phyloP scores from a whole-genome alignment of 64 coral and sea anemone species.

The Stichodactyla mertensii region DNA sequence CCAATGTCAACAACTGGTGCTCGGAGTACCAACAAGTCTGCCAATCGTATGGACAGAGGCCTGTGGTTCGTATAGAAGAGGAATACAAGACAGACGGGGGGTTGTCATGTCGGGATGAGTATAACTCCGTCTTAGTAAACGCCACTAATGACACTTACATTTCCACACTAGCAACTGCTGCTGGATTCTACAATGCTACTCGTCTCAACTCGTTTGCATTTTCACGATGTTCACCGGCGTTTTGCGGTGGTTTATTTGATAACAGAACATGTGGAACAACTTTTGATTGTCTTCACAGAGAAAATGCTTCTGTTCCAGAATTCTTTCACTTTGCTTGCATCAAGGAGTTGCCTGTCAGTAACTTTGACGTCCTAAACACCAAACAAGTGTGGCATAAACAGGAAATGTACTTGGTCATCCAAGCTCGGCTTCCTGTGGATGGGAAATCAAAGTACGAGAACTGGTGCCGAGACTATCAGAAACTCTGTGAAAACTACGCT shows the following conservation, averaged over 20 bases:
- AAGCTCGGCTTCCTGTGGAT: background rate
- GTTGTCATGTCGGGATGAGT: background rate
- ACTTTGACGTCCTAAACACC: conserved; percentile 21
- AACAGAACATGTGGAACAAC: background rate
- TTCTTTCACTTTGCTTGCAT: background rate
- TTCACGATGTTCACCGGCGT: background rate
- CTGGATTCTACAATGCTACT: background rate
- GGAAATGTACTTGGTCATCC: conserved; percentile 1
- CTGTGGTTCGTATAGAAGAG: background rate
- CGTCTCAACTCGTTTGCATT: background rate
- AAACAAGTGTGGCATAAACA: background rate
- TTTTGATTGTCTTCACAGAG: background rate
- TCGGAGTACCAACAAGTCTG: background rate
- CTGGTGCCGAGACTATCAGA: conserved; percentile 35
- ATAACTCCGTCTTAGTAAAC: background rate
- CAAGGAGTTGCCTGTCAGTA: background rate
- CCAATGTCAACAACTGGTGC: background rate
- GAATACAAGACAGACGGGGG: background rate
- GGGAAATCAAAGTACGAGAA: conserved; percentile 10
- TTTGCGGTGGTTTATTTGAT: background rate
- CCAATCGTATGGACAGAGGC: background rate
- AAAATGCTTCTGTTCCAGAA: background rate
- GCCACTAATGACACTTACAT: background rate
- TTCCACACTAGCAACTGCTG: background rate
- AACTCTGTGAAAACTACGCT: conserved; percentile 14